A percentile compares a stretch with the other conserved stretches of the same genome.
phyloP scores from a whole-genome alignment of 2,797 vertebrate species.

The Choloepus didactylus region DNA sequence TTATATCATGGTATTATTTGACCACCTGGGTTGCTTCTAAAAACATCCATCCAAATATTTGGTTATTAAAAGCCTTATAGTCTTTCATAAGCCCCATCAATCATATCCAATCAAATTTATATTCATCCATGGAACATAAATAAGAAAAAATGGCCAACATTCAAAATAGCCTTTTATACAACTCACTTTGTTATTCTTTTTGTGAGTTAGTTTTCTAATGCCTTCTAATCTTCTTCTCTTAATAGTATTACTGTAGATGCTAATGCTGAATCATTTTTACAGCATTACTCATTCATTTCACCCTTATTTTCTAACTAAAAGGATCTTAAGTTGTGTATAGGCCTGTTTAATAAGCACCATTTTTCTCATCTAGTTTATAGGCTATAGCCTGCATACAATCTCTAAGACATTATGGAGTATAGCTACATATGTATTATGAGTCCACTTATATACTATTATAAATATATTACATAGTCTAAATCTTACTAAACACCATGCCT shows the following conservation, averaged over 20 bases:
- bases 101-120: constrained; percentile 40
- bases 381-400: neutral
- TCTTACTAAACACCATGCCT: neutral
- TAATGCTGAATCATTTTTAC: constrained; percentile 64
- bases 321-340: constrained; percentile 31
- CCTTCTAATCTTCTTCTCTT: constrained; percentile 60
- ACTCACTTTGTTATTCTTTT: constrained; percentile 48
- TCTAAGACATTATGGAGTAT: neutral
- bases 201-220: constrained; percentile 58
- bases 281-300: constrained; percentile 67
- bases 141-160: constrained; percentile 14
- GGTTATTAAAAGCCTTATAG: neutral
- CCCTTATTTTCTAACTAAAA: constrained; percentile 67
- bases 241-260: constrained; percentile 40
- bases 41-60: constrained; percentile 44
- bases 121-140: constrained; percentile 55
- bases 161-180: constrained; percentile 50
- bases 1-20: constrained; percentile 30
- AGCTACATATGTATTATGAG: neutral
- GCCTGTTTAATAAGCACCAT: constrained; percentile 37
- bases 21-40: constrained; percentile 46
- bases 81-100: constrained; percentile 12
- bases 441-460: neutral
- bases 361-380: constrained; percentile 13
- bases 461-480: neutral